These are phyloP conservation scores for Amphiura filiformis DNA, from an alignment of 35 echinoderm and acorn worm species.

Conservation along the genomic window DNA sequence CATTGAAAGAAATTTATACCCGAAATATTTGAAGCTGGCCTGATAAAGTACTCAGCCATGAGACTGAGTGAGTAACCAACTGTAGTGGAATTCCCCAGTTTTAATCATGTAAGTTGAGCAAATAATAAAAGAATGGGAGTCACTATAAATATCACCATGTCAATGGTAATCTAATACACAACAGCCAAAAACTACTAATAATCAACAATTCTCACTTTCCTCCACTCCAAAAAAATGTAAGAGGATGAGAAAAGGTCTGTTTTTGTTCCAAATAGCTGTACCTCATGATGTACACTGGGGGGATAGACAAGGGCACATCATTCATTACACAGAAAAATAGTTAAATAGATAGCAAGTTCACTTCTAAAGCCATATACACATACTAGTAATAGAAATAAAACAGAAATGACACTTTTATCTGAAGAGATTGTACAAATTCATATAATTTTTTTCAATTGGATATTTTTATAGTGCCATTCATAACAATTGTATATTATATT, in stretches of 20 bases:
- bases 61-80: no score
- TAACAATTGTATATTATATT: neutral
- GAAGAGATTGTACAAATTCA: neutral
- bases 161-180: no score
- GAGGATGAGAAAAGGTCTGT: neutral
- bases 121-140: no score
- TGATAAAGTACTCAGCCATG: no score
- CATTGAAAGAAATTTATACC: no score
- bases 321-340: neutral
- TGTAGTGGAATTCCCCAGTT: no score
- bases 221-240: no score
- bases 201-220: no score
- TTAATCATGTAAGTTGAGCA: no score
- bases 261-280: neutral
- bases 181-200: no score
- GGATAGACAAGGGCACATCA: neutral
- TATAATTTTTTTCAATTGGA: neutral
- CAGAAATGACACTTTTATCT: neutral
- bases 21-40: no score
- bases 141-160: no score
- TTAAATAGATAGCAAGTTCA: neutral
- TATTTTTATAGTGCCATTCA: neutral
- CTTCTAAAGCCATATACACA: conserved; percentile 11
- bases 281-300: neutral
- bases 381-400: conserved; percentile 10